Evolutionary conservation across 2,797 vertebrate species (phyloP).

Genomic region (Acestrorhynchus altus): DNA sequence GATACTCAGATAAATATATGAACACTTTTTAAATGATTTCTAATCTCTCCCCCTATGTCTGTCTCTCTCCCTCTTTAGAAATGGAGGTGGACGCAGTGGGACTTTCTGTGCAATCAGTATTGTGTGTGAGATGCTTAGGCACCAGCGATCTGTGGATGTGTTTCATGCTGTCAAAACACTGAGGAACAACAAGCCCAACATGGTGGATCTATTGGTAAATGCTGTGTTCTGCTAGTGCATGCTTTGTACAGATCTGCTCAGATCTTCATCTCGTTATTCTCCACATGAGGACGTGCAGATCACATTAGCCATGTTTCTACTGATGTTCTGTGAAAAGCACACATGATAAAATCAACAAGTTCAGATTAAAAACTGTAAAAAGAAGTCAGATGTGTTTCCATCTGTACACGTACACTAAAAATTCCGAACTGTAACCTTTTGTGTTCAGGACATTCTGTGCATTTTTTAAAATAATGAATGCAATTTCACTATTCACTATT

Average conservation of each 20-base stretch:
- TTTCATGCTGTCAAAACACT: conserved; percentile 97
- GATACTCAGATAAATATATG: no score
- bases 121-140: conserved; percentile 94
- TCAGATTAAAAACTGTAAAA: no score
- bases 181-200: conserved; percentile 98
- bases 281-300: not conserved
- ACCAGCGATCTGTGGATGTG: conserved; percentile 91
- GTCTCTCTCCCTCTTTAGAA: conserved; percentile 57
- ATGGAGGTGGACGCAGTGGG: conserved; percentile 94
- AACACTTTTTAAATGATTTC: not conserved
- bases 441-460: no score
- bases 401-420: no score
- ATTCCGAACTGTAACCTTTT: no score
- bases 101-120: conserved; percentile 96
- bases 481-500: no score
- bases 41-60: not conserved
- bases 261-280: conserved; percentile 1
- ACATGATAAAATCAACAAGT: no score
- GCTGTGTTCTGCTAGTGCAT: not conserved
- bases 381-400: no score
- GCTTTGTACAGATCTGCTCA: not conserved
- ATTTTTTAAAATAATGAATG: no score
- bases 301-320: conserved; percentile 2
- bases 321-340: no score
- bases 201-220: conserved; percentile 97